Base-by-base conservation (phyloP, 2,888 invertebrate species). In the Dolichopus griseipennis region DNA sequence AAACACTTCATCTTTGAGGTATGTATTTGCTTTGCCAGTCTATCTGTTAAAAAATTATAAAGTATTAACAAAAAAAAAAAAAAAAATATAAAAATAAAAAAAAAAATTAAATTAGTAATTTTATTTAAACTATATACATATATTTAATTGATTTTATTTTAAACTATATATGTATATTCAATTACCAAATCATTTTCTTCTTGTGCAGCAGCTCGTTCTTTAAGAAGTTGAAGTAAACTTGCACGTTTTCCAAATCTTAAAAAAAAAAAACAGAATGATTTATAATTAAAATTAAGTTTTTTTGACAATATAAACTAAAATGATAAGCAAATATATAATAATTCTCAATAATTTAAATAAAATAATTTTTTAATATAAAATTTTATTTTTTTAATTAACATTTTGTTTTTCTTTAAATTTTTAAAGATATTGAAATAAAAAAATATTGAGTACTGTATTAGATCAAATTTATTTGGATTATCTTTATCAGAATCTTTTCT, bases 201-300 rank as follows among this genome's bases (percentile, higher is more conserved):
- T 20, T 33, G 33, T 33, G 64, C 37, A 15, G 64, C 8, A 34
- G 64, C n/a, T 67, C 75, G 76, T 69, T 77, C 78, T 18, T 74
- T 74, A 2, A 79, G 68, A 6, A 77, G 65, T 68, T 78, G 78
- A 61, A 75, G 69, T n/a, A 79, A 66, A 0, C 76, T 69, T 33
- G 74, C 73, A 1, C 81, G 75, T 69, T 81, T 81, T 5, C 81
- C 81, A 66, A 80, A 81, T 43, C 81, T 78, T 62, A 15, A 68
- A 69, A 64, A 65, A 27, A 18, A 68, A 69, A 64, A 65, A 27
- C 12, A 43, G 6, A 34, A 66, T 41, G 65, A 62, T 65, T 67
- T 64, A 33, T 12, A 37, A 7, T 43, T 20, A 43, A 12, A 18
- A 37, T n/a, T 7, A 27, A n/a, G n/a, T n/a, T n/a, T n/a, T n/a